Evolutionary conservation across 2,888 invertebrate species (phyloP).

Genomic region (Leptopterna dolabrata): DNA sequence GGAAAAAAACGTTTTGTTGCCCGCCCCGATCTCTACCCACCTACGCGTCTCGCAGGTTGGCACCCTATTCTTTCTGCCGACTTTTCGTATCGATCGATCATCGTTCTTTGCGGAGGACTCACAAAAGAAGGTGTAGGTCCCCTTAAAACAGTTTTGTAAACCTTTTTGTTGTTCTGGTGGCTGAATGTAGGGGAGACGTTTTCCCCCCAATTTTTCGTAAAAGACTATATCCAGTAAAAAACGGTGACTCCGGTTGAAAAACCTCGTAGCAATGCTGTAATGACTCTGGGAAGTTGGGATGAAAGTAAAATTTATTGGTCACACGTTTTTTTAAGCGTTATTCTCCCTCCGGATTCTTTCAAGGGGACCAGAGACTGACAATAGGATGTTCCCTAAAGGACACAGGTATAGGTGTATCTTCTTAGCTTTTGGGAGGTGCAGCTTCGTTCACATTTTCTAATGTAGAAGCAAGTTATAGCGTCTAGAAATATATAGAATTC

Average conservation of each 20-base stretch:
- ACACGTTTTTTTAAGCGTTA: conserved; percentile 38
- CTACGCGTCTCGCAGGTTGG: background rate
- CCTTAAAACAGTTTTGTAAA: conserved; percentile 35
- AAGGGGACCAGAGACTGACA: background rate
- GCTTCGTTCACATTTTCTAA: background rate
- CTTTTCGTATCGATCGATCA: conserved; percentile 37
- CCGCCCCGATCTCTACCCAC: background rate
- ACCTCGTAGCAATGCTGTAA: background rate
- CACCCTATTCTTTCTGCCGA: background rate
- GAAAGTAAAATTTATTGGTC: conserved; percentile 46
- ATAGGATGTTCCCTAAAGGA: background rate
- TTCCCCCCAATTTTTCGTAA: background rate
- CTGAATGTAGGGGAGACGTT: background rate
- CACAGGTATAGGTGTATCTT: background rate
- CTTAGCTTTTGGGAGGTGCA: background rate
- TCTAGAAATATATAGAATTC: too few species aligned
- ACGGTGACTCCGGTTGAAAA: background rate
- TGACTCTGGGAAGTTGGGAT: conserved; percentile 13
- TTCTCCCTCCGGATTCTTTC: background rate
- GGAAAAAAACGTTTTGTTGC: background rate
- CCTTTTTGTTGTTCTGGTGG: background rate
- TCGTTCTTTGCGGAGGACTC: conserved; percentile 23
- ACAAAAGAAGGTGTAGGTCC: background rate
- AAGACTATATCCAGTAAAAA: conserved; percentile 6
- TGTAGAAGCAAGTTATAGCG: too few species aligned